Evolutionary conservation across 2,797 vertebrate species (phyloP).

Genomic region (Schizopygopsis malacanthus): DNA sequence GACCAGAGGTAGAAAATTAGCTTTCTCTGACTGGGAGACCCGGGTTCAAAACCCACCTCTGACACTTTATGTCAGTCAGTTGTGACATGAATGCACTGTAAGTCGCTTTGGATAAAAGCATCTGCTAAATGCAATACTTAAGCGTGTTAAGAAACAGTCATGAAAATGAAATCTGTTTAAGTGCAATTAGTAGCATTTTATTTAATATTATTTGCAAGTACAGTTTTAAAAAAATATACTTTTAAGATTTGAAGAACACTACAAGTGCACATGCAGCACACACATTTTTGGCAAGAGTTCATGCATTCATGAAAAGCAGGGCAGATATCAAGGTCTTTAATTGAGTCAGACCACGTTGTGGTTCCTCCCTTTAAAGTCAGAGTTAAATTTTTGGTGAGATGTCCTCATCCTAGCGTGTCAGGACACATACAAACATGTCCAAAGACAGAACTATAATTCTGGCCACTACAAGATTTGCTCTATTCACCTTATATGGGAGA

Average conservation of each 20-base stretch:
- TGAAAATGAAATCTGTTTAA: neutral
- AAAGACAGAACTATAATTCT: slow-evolving; percentile 22
- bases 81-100: too few species aligned
- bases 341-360: neutral
- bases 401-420: slow-evolving; percentile 29
- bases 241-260: neutral
- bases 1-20: too few species aligned
- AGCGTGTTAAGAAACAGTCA: neutral
- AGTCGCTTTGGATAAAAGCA: too few species aligned
- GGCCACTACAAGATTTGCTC: neutral
- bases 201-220: neutral
- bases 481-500: neutral
- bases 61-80: too few species aligned
- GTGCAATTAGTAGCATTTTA: neutral
- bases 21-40: too few species aligned
- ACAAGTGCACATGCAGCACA: neutral
- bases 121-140: neutral
- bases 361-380: neutral
- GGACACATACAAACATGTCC: slow-evolving; percentile 45
- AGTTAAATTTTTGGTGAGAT: neutral
- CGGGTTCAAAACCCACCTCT: too few species aligned
- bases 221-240: neutral
- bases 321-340: neutral
- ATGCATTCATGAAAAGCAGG: neutral
- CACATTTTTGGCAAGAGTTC: neutral